Percentiles rank a stretch among this genome's conserved stretches.
phyloP scores from a whole-genome alignment of 2,113 vertebrate genomes.

The Megaleporinus macrocephalus region DNA sequence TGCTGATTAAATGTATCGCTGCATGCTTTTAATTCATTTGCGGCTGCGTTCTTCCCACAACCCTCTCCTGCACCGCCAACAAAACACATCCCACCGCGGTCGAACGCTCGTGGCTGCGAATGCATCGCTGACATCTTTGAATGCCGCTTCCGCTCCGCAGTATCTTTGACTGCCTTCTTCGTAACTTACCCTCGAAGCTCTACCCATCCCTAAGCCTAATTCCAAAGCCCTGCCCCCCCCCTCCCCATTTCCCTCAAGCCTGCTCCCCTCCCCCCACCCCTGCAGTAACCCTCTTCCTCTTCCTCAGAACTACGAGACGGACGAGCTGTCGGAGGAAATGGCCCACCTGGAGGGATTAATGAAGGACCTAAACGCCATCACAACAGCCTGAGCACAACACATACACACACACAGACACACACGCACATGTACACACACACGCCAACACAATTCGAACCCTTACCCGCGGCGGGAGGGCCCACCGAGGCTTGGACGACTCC shows the following conservation, averaged over 20 bases:
- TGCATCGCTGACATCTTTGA: slow-evolving; percentile 42
- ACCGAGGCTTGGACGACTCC: slow-evolving; percentile 51
- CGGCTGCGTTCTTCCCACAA: slow-evolving; percentile 33
- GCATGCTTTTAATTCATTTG: slow-evolving; percentile 36
- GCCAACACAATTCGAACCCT: slow-evolving; percentile 4
- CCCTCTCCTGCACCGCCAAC: slow-evolving; percentile 22
- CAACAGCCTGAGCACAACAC: slow-evolving; percentile 83
- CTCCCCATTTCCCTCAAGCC: slow-evolving; percentile 48
- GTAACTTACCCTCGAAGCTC: slow-evolving; percentile 32
- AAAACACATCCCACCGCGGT: slow-evolving; percentile 11
- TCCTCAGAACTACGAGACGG: slow-evolving; percentile 91
- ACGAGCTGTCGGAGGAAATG: slow-evolving; percentile 99
- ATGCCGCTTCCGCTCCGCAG: slow-evolving; percentile 53
- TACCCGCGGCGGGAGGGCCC: slow-evolving; percentile 38
- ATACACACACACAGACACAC: too few species aligned
- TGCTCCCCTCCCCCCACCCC: slow-evolving; percentile 66
- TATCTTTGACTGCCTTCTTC: slow-evolving; percentile 57
- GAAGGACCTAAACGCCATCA: slow-evolving; percentile 99
- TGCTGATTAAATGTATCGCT: slow-evolving; percentile 57
- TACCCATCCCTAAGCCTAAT: neutral
- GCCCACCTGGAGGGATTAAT: slow-evolving; percentile 98
- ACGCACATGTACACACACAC: too few species aligned
- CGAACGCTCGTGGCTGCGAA: slow-evolving; percentile 54
- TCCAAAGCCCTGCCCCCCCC: slow-evolving; percentile 27
- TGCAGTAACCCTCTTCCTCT: slow-evolving; percentile 79